These are phyloP conservation scores for Drosophila peninsularis DNA, from an alignment of 2,888 invertebrate species.

Conservation along the genomic window DNA sequence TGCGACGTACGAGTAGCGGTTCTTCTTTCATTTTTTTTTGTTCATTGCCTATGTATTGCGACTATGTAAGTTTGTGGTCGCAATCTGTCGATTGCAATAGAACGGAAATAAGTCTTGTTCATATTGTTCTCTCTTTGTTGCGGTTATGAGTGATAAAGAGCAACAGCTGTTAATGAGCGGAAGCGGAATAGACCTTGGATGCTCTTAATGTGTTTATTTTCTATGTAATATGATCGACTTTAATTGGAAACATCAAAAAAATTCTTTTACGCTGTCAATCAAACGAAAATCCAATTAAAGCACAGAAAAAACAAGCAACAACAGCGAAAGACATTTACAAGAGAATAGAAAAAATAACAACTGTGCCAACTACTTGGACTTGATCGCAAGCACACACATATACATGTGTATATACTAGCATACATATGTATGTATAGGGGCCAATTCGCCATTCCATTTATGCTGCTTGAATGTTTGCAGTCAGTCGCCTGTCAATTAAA, in stretches of 20 bases:
- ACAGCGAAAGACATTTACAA: not conserved
- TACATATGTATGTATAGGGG: slow-evolving; percentile 9
- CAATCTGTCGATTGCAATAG: slow-evolving; percentile 18
- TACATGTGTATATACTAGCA: not conserved
- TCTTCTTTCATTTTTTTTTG: slow-evolving; percentile 16
- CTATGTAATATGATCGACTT: slow-evolving; percentile 14
- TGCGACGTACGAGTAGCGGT: slow-evolving; percentile 38
- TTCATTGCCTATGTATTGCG: slow-evolving; percentile 47
- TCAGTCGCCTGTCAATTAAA: slow-evolving; percentile 48
- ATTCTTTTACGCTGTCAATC: slow-evolving; percentile 38
- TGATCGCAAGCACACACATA: slow-evolving; percentile 22
- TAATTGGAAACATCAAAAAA: slow-evolving; percentile 24
- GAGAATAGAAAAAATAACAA: slow-evolving; percentile 30
- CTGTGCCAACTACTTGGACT: slow-evolving; percentile 58
- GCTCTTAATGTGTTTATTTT: slow-evolving; percentile 7
- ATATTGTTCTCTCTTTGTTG: slow-evolving; percentile 12
- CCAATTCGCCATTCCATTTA: slow-evolving; percentile 39
- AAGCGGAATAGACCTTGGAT: slow-evolving; percentile 25
- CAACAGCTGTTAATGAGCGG: slow-evolving; percentile 32
- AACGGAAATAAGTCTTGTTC: slow-evolving; percentile 34
- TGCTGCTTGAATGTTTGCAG: slow-evolving; percentile 33
- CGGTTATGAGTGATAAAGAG: slow-evolving; percentile 29
- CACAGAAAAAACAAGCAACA: slow-evolving; percentile 24
- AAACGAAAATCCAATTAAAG: slow-evolving; percentile 39
- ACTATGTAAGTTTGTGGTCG: slow-evolving; percentile 9